phyloP scores from a whole-genome alignment of 2,797 vertebrate species.

The Platalea minor region DNA sequence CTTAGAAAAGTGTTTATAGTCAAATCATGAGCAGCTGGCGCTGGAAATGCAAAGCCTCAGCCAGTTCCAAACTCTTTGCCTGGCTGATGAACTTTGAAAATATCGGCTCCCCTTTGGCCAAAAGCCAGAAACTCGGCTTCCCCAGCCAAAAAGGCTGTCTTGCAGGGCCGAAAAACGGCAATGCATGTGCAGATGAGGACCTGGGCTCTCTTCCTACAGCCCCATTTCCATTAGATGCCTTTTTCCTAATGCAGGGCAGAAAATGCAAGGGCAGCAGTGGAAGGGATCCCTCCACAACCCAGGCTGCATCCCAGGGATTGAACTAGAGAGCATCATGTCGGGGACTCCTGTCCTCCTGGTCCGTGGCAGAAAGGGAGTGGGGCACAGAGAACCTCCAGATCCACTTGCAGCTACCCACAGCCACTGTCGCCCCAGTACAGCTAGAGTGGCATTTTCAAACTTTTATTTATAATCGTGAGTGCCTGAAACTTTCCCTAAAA shows the following conservation, averaged over 20 bases:
- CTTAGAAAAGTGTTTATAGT: slow-evolving; percentile 40
- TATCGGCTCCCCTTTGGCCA: slow-evolving; percentile 28
- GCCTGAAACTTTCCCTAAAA: not conserved
- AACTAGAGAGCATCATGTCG: not conserved
- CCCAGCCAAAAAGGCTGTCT: slow-evolving; percentile 22
- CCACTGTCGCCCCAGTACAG: fast-evolving
- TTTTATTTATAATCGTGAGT: not conserved
- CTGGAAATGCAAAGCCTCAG: slow-evolving; percentile 4
- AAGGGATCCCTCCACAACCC: not conserved
- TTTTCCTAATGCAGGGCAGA: not conserved
- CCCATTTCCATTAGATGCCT: not conserved
- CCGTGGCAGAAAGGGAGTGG: not conserved
- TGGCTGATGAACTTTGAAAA: slow-evolving; percentile 4
- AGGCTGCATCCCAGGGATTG: not conserved
- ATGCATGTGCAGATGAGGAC: not conserved
- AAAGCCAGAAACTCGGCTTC: not conserved
- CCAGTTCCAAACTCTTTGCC: slow-evolving; percentile 20
- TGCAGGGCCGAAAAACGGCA: not conserved
- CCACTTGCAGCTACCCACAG: not conserved
- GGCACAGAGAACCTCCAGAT: not conserved
- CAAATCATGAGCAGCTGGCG: slow-evolving; percentile 29
- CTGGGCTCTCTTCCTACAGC: not conserved
- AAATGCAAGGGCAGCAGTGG: not conserved
- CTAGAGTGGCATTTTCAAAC: not conserved
- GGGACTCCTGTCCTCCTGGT: not conserved